Evolutionary conservation across 2,888 invertebrate genomes (phyloP).

Genomic region (Andrena chrysosceles): DNA sequence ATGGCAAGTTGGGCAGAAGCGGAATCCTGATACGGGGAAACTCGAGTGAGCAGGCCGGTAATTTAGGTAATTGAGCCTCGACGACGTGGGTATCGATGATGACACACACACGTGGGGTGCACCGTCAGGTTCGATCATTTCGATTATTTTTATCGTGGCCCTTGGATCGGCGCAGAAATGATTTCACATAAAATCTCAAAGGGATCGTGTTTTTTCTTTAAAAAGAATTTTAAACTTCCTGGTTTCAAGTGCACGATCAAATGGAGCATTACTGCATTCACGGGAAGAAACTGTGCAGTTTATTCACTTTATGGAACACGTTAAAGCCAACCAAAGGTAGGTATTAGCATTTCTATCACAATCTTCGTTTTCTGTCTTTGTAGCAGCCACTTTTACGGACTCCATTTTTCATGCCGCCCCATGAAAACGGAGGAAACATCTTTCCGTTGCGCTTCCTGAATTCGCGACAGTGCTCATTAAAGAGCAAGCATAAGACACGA

Average conservation of each 20-base stretch:
- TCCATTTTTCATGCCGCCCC: slow-evolving; percentile 9
- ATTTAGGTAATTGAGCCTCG: slow-evolving; percentile 17
- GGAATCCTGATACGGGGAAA: neutral
- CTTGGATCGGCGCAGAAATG: too few relatives aligned
- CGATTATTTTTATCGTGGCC: neutral
- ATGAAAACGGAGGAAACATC: slow-evolving; percentile 25
- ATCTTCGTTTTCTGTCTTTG: neutral
- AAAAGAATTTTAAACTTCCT: too few relatives aligned
- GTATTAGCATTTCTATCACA: neutral
- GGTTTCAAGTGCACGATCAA: too few relatives aligned
- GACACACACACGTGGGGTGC: neutral
- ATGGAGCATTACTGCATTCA: too few relatives aligned
- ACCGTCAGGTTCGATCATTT: neutral
- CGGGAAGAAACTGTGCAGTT: neutral
- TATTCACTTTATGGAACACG: neutral
- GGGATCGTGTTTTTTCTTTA: too few relatives aligned
- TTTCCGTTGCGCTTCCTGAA: slow-evolving; percentile 17
- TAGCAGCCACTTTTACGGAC: slow-evolving; percentile 2
- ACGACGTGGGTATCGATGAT: neutral
- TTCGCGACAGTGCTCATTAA: slow-evolving; percentile 27
- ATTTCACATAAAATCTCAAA: too few relatives aligned
- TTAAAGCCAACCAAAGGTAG: slow-evolving; percentile 4
- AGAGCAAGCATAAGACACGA: neutral
- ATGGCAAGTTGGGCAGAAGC: neutral
- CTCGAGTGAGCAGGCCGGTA: neutral